Evolutionary conservation across 2,113 vertebrate genomes (phyloP).

Genomic region (Alexandromys fortis): DNA sequence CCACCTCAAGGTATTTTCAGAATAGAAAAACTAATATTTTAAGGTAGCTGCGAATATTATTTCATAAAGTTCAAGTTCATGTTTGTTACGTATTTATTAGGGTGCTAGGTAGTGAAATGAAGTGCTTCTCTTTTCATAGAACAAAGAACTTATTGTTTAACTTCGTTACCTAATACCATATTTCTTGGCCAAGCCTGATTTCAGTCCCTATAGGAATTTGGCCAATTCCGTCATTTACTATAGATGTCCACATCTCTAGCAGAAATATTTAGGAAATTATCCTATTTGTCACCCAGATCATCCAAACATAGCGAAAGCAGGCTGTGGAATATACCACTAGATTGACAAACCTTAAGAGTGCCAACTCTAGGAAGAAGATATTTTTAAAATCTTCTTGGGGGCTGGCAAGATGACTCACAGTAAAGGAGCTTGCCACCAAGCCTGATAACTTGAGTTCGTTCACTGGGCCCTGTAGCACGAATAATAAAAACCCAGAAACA

Average conservation of each 20-base stretch:
- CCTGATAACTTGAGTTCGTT: not conserved
- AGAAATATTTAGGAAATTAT: constrained; percentile 61
- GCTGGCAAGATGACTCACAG: not conserved
- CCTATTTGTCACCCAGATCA: not conserved
- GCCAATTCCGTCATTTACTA: constrained; percentile 37
- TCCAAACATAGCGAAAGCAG: constrained; percentile 15
- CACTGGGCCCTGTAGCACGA: not conserved
- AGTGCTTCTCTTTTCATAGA: constrained; percentile 41
- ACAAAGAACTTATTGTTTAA: constrained; percentile 65
- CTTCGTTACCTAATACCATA: constrained; percentile 7
- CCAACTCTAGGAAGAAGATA: not conserved
- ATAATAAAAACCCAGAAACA: too few relatives aligned
- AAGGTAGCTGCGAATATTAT: constrained; percentile 34
- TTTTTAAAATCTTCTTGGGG: not conserved
- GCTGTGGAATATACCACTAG: not conserved
- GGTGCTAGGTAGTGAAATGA: constrained; percentile 50
- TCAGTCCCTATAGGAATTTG: constrained; percentile 55
- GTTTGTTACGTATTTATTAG: constrained; percentile 26
- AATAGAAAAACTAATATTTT: not conserved
- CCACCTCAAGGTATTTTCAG: not conserved
- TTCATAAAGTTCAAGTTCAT: constrained; percentile 45
- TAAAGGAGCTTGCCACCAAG: not conserved
- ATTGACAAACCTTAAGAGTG: not conserved
- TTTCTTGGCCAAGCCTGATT: constrained; percentile 50
- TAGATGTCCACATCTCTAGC: constrained; percentile 48